These are phyloP conservation scores for Hydropsyche betteni DNA, from an alignment of 2,888 invertebrate species.

Conservation along the genomic window DNA sequence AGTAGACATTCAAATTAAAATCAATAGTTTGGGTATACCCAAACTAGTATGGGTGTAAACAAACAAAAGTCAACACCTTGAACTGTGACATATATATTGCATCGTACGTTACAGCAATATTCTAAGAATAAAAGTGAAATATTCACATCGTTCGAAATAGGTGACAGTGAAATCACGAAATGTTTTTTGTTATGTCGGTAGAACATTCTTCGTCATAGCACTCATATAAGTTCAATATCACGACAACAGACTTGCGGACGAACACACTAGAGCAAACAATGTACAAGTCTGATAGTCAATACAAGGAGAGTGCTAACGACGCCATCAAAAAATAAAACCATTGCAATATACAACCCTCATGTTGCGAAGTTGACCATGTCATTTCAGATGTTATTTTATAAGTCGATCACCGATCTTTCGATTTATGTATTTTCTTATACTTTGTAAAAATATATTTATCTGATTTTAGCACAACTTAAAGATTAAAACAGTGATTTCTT, in stretches of 20 bases:
- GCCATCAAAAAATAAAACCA: neutral
- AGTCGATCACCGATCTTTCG: neutral
- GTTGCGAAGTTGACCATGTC: neutral
- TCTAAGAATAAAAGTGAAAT: no score
- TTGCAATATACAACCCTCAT: constrained; percentile 16
- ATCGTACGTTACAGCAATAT: no score
- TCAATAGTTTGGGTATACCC: no score
- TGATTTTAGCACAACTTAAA: neutral
- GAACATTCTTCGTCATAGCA: neutral
- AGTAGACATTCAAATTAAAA: no score
- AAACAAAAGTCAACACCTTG: no score
- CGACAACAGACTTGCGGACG: neutral
- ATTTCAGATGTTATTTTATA: constrained; percentile 4
- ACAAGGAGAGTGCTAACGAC: constrained; percentile 10
- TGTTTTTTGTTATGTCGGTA: no score
- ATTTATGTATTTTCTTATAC: no score
- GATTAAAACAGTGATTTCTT: neutral
- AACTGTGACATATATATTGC: no score
- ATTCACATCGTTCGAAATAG: no score
- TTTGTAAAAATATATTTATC: neutral
- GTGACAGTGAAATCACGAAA: no score
- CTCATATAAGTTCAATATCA: neutral
- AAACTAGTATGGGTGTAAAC: no score
- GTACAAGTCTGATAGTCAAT: neutral
- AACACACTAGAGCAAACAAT: neutral